Evolutionary conservation across 2,888 invertebrate species (phyloP), one percentile per base, ranked within the genome.

Genomic region (Congeria kusceri): DNA sequence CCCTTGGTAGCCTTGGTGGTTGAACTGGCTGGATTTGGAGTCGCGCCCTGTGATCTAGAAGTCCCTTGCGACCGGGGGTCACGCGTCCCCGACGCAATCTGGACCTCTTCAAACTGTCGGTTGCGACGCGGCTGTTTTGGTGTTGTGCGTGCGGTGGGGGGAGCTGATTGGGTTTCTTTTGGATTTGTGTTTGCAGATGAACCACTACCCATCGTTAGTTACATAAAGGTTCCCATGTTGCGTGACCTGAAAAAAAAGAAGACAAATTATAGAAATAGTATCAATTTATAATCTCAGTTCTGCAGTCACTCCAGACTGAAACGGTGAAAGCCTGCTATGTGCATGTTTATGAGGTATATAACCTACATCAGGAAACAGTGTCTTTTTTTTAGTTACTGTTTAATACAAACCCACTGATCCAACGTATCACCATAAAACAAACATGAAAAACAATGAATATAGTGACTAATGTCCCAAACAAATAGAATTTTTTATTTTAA

Each of bases 91-190:
- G 61, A 53, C n/a, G 63, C 77, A 18, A 82, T 58, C 63, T 83
- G 83, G 27, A 83, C 83, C 57, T 83, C 83, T 64, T 83, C 70
- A 32, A 83, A 83, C 68, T 78, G 77, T 46, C 76, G 66, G 44
- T 83, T 83, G 23, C 83, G 70, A 44, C 69, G 72, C 18, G 83
- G 83, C 57, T 57, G 57, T 59, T 63, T 67, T 5, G 75, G 77
- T 64, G 70, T 74, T 27, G 49, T 57, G 47, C 75, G 72, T 15
- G 83, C 77, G 39, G 79, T 83, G 23, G 67, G 46, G 28, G 83
- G 83, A 15, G 83, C 83, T 18, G 83, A 83, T 56, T 83, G 79
- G 32, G 79, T 77, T 58, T 77, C 66, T 46, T 71, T 63, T 23
- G 78, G 75, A 39, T 39, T 39, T 44, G 65, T 56, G 59, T 53